These are phyloP conservation scores for Dryas iulia DNA, from an alignment of 1,140 invertebrate species.

Conservation along the genomic window DNA sequence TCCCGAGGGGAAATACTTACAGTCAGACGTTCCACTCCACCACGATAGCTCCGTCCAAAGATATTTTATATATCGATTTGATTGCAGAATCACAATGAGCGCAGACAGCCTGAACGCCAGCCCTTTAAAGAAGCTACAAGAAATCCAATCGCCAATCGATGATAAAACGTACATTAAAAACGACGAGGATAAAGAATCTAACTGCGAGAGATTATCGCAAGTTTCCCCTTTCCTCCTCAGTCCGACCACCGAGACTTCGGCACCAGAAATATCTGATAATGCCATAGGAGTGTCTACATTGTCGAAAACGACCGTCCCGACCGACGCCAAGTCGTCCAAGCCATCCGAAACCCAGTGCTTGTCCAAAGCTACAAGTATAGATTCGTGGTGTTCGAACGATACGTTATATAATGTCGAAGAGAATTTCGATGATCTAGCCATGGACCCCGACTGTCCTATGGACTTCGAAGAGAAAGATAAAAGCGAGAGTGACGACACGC, in stretches of 20 bases:
- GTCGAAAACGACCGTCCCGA: slow-evolving; percentile 69
- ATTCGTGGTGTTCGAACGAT: slow-evolving; percentile 83
- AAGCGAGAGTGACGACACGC: slow-evolving; percentile 65
- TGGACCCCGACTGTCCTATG: slow-evolving; percentile 59
- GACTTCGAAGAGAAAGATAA: slow-evolving; percentile 57
- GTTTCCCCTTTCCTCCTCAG: slow-evolving; percentile 68
- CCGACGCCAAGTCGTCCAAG: slow-evolving; percentile 70
- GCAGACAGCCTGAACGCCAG: slow-evolving; percentile 75
- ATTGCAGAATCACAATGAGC: slow-evolving; percentile 71
- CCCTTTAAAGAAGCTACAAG: slow-evolving; percentile 45
- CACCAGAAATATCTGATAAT: slow-evolving; percentile 57
- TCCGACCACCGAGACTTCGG: slow-evolving; percentile 67
- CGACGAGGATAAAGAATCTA: slow-evolving; percentile 59
- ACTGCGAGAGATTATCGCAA: slow-evolving; percentile 67
- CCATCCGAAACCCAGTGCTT: slow-evolving; percentile 74
- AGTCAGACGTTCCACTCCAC: no score
- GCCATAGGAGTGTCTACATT: slow-evolving; percentile 63
- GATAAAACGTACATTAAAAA: slow-evolving; percentile 61
- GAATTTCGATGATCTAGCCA: slow-evolving; percentile 75
- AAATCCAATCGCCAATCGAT: slow-evolving; percentile 45
- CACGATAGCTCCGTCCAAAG: no score
- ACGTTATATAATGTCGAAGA: slow-evolving; percentile 83
- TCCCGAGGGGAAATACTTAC: no score
- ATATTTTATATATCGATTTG: slow-evolving; percentile 18
- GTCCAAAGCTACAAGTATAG: slow-evolving; percentile 81